A percentile compares a stretch with the other conserved stretches of the same genome.
phyloP scores from a whole-genome alignment of 2,888 invertebrate species.

The Fabriciana adippe region DNA sequence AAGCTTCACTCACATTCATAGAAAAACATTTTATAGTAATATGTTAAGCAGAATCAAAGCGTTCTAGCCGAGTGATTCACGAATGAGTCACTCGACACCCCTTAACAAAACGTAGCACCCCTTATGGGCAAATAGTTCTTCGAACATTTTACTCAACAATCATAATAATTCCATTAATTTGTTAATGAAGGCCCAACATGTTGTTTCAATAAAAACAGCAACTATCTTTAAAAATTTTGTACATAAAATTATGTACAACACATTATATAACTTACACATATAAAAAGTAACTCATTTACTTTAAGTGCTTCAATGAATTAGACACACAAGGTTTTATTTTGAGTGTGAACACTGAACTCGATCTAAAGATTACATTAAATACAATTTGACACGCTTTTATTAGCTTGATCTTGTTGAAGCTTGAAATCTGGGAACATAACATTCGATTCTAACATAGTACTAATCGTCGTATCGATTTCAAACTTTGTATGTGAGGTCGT shows the following conservation, averaged over 20 bases:
- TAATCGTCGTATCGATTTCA: no score
- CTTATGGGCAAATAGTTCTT: slow-evolving; percentile 32
- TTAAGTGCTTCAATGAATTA: no score
- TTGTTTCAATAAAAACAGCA: background rate
- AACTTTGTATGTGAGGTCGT: no score
- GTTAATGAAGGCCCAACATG: slow-evolving; percentile 10
- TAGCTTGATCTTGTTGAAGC: no score
- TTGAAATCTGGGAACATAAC: no score
- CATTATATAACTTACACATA: no score
- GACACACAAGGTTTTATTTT: no score
- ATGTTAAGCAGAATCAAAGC: slow-evolving; percentile 9
- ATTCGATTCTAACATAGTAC: no score
- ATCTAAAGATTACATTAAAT: no score
- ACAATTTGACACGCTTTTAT: no score
- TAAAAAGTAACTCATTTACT: no score
- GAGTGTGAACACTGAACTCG: no score
- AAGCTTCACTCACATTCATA: background rate
- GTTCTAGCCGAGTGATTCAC: slow-evolving; percentile 42
- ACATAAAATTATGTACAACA: background rate
- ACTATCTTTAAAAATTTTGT: background rate
- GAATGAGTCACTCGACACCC: slow-evolving; percentile 44
- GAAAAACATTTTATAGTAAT: slow-evolving; percentile 8
- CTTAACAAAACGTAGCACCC: slow-evolving; percentile 42
- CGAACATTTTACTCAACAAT: slow-evolving; percentile 23
- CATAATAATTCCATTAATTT: slow-evolving; percentile 24